Conservation (phyloP, 1,140 invertebrate species). For the Habropoda laboriosa region DNA sequence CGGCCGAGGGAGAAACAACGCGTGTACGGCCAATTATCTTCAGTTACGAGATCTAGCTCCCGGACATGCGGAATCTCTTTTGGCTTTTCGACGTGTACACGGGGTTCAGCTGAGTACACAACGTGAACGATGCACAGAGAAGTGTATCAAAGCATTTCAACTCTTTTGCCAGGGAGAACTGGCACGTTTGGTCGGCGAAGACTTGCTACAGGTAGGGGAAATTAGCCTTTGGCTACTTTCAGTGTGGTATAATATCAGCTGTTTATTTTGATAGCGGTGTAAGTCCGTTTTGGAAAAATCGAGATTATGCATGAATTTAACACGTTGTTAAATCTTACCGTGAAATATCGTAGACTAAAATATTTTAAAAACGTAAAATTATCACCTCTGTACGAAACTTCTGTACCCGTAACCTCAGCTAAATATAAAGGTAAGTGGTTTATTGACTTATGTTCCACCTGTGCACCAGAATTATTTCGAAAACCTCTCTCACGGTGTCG, state of each 20-base stretch:
- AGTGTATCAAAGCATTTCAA: slow-evolving; percentile 25
- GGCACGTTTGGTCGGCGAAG: background rate
- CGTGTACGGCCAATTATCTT: slow-evolving; percentile 38
- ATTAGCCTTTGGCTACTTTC: background rate
- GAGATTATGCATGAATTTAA: too few relatives aligned
- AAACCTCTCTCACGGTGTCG: too few relatives aligned
- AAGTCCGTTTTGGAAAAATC: too few relatives aligned
- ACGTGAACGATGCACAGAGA: background rate
- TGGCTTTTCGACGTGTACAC: background rate
- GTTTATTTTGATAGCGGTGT: background rate
- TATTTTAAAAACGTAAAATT: too few relatives aligned
- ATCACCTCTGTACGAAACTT: too few relatives aligned
- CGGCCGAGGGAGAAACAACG: background rate
- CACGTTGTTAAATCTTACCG: too few relatives aligned
- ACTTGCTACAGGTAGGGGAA: background rate
- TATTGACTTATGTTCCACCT: too few relatives aligned
- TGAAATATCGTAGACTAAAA: too few relatives aligned
- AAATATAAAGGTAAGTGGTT: too few relatives aligned
- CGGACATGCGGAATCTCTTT: background rate
- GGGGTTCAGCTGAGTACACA: background rate
- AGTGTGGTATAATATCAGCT: background rate
- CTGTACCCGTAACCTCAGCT: too few relatives aligned
- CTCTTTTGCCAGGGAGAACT: background rate
- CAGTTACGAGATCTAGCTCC: background rate
- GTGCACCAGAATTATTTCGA: too few relatives aligned